Percentiles rank a stretch among this genome's conserved stretches.
Evolutionary conservation across 2,113 vertebrate genomes (phyloP).

Genomic region (Phalacrocorax brasilianus): DNA sequence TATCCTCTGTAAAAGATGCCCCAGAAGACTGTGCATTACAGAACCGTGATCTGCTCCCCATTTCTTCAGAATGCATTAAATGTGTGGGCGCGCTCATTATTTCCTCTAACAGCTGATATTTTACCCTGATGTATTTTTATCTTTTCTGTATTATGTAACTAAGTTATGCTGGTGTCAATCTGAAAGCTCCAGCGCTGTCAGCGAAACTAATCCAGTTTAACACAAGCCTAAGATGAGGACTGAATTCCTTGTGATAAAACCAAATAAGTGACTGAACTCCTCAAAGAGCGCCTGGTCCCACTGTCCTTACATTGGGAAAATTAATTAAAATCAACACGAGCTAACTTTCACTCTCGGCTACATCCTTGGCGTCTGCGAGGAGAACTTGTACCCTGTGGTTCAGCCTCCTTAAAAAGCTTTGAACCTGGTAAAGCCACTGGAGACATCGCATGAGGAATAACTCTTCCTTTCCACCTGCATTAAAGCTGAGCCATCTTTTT

Average conservation of each 20-base stretch:
- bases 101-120: not conserved
- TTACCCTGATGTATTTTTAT: slow-evolving; percentile 5
- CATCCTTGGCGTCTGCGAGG: not conserved
- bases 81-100: not conserved
- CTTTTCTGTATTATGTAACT: not conserved
- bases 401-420: not conserved
- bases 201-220: not conserved
- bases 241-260: not conserved
- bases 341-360: not conserved
- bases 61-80: not conserved
- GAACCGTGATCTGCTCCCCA: not conserved
- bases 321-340: not conserved
- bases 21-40: not conserved
- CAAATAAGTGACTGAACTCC: not conserved
- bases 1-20: not conserved
- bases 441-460: not conserved
- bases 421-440: not conserved
- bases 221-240: not conserved
- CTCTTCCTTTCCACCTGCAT: not conserved
- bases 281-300: not conserved
- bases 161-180: not conserved
- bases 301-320: not conserved
- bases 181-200: not conserved
- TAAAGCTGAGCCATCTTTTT: not conserved
- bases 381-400: not conserved